Evolutionary conservation across 2,113 vertebrate species (phyloP).

Genomic region (Murina feae): DNA sequence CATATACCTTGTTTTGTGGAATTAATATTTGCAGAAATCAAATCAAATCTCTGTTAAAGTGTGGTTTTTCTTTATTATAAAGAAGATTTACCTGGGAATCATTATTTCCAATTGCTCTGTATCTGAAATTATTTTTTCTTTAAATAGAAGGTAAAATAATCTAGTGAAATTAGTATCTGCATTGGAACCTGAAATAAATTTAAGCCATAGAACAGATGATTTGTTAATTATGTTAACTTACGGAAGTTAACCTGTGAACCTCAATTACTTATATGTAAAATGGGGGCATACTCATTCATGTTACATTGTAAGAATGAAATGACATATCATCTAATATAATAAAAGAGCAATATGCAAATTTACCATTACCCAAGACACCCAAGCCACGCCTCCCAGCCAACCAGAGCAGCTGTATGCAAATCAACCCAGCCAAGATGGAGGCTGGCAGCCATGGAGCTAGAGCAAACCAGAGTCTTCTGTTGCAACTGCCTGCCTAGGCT

Average conservation of each 20-base stretch:
- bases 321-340: neutral
- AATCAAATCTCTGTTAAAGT: neutral
- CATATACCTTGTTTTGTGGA: neutral
- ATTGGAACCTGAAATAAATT: neutral
- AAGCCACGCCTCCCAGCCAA: no score
- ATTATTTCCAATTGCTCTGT: neutral
- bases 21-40: neutral
- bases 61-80: neutral
- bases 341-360: no score
- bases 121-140: neutral
- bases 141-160: neutral
- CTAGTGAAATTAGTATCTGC: neutral
- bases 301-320: neutral
- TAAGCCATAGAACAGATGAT: neutral
- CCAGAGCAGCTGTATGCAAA: no score
- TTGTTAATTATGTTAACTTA: neutral
- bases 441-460: no score
- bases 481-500: no score
- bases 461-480: no score
- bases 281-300: neutral
- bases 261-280: neutral
- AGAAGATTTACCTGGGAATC: neutral
- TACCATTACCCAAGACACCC: no score
- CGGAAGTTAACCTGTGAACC: neutral
- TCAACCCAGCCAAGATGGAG: no score